Base-by-base conservation (phyloP, 2,797 vertebrate genomes). In the Lacerta bilineata region DNA sequence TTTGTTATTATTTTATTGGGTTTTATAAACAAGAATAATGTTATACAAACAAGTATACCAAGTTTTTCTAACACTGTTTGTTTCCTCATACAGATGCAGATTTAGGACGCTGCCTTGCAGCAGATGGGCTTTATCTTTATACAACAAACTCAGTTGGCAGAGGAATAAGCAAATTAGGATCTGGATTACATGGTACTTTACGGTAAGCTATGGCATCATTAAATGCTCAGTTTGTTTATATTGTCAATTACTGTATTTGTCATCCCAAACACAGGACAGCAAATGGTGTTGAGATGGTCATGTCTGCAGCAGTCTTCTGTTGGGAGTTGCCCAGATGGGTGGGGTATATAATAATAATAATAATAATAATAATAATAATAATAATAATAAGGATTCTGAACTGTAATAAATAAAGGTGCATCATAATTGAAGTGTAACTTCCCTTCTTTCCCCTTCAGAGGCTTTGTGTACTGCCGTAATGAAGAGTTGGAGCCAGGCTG, bases 381-480 rank as follows among this genome's bases (percentile, higher is more conserved):
- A 33, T 2, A 33, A 33, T 33, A 33, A 33, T 33, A 33, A n/a
- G 2, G 2, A 39, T 50, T 55, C 50, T 55, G 50, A 55, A 68
- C 8, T 50, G 46, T 69, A 29, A n/a, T 11, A 46, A 87, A 61
- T 9, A 23, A 29, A 39, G 15, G 17, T 3, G 8, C 5, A 75
- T 84, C 85, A 61, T 61, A 74, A 5, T 4, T 17, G 1, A 86
- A 72, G 1, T 41, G n/a, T 50, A 88, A 46, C n/a, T 27, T 0
- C 84, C 0, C 83, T 90, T 66, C 76, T 85, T 76, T 85, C 13
- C n/a, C 4, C 78, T 86, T 89, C 89, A 99, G 99, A 93, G 99
- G 99, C 8, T 99, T 99, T 95, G 98, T 99, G 90, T 99, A 99
- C 94, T 99, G 98, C 96, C 97, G 98, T 80, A 99, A 99, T 0